A percentile compares a stretch with the other conserved stretches of the same genome.
These are phyloP conservation scores for Chrysocyon brachyurus DNA, from an alignment of 2,797 vertebrate species.

Conservation along the genomic window DNA sequence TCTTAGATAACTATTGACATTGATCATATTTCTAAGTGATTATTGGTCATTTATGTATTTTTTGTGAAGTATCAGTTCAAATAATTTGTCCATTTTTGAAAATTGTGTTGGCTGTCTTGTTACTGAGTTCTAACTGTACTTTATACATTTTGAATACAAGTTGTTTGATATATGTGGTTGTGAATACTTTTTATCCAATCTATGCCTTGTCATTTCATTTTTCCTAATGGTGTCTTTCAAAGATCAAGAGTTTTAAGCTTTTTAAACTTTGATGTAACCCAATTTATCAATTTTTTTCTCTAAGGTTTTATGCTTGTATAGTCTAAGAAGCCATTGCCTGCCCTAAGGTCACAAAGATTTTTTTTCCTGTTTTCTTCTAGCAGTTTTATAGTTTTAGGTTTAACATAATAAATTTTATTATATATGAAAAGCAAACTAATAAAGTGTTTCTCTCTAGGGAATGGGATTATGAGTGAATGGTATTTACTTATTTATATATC, in stretches of 20 bases:
- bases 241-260: background rate
- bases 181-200: slow-evolving; percentile 28
- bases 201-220: slow-evolving; percentile 38
- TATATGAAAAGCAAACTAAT: slow-evolving; percentile 11
- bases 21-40: background rate
- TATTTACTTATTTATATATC: background rate
- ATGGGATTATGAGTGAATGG: background rate
- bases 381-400: slow-evolving; percentile 31
- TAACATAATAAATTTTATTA: slow-evolving; percentile 10
- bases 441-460: background rate
- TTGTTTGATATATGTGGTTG: background rate
- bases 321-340: background rate
- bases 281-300: background rate
- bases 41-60: background rate
- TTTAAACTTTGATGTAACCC: slow-evolving; percentile 10
- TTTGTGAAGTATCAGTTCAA: background rate
- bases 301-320: background rate
- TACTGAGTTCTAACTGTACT: background rate
- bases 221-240: background rate
- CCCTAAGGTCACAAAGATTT: background rate
- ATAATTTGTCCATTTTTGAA: background rate
- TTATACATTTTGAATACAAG: background rate
- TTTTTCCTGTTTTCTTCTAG: slow-evolving; percentile 30
- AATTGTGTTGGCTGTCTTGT: background rate
- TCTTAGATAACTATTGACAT: background rate